Evolutionary conservation across 1,140 invertebrate genomes (phyloP).

Genomic region (Vanessa tameamea): DNA sequence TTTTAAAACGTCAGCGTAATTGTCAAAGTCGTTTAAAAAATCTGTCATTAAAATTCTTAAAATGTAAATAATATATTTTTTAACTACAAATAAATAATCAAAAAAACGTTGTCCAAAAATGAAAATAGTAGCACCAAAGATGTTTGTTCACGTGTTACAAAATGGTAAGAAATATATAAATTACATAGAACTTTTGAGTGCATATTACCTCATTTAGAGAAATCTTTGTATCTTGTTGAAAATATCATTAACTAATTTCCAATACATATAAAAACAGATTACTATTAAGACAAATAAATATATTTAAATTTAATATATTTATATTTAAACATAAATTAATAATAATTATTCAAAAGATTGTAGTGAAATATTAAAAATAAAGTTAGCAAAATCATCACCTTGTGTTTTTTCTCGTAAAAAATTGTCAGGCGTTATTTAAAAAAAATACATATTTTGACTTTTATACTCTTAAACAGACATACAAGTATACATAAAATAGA

Average conservation of each 20-base stretch:
- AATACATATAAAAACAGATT: not conserved
- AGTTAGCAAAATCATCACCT: slow-evolving; percentile 1
- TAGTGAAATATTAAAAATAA: not conserved
- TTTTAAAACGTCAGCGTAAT: not conserved
- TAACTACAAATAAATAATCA: slow-evolving; percentile 2
- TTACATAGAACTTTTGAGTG: not conserved
- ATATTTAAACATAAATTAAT: not conserved
- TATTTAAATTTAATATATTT: too few species aligned
- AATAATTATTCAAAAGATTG: not conserved
- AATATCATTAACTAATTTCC: not conserved
- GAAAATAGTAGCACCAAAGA: slow-evolving; percentile 24
- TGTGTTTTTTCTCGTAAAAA: slow-evolving; percentile 2
- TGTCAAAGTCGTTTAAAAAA: slow-evolving; percentile 7
- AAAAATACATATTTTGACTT: not conserved
- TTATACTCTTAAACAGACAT: not conserved
- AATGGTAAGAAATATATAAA: not conserved
- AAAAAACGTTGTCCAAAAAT: slow-evolving; percentile 10
- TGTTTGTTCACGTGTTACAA: not conserved
- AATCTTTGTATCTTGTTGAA: not conserved
- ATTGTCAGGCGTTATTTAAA: slow-evolving; percentile 22
- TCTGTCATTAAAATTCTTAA: not conserved
- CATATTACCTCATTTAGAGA: not conserved
- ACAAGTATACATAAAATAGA: not conserved
- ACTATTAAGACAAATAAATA: not conserved
- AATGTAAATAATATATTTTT: not conserved